These are phyloP conservation scores for Eueremaeus valkanovi DNA, from an alignment of 2,888 invertebrate species.

Conservation along the genomic window DNA sequence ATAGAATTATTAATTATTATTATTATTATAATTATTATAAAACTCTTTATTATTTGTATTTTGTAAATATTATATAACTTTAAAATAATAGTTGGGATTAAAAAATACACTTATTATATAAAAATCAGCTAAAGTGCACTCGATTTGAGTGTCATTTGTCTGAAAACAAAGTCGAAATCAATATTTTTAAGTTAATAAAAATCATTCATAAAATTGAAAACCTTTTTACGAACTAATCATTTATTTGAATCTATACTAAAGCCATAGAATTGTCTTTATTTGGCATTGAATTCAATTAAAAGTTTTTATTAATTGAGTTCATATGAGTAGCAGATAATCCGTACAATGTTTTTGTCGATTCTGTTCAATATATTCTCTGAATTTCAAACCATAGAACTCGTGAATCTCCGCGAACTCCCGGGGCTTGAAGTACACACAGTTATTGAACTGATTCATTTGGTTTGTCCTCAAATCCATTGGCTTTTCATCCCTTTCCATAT, in stretches of 20 bases:
- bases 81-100: slow-evolving; percentile 18
- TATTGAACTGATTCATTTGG: neutral
- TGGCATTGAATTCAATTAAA: too few species aligned
- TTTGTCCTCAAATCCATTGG: neutral
- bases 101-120: slow-evolving; percentile 12
- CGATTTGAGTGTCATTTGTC: slow-evolving; percentile 25
- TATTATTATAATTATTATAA: slow-evolving; percentile 14
- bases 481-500: slow-evolving; percentile 36
- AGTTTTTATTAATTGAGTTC: too few species aligned
- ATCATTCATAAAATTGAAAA: neutral
- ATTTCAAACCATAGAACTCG: slow-evolving; percentile 45
- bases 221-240: too few species aligned
- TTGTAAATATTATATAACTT: neutral
- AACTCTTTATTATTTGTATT: slow-evolving; percentile 2
- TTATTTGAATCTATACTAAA: too few species aligned
- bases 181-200: slow-evolving; percentile 33
- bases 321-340: too few species aligned
- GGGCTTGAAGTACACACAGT: slow-evolving; percentile 1
- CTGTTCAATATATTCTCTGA: slow-evolving; percentile 44
- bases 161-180: slow-evolving; percentile 3
- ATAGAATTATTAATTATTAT: neutral
- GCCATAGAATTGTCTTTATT: too few species aligned
- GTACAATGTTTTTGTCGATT: neutral
- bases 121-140: slow-evolving; percentile 18
- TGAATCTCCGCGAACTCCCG: slow-evolving; percentile 45